Base-by-base conservation (phyloP, 92 coral and sea anemone genomes). In the Porites cylindrica region DNA sequence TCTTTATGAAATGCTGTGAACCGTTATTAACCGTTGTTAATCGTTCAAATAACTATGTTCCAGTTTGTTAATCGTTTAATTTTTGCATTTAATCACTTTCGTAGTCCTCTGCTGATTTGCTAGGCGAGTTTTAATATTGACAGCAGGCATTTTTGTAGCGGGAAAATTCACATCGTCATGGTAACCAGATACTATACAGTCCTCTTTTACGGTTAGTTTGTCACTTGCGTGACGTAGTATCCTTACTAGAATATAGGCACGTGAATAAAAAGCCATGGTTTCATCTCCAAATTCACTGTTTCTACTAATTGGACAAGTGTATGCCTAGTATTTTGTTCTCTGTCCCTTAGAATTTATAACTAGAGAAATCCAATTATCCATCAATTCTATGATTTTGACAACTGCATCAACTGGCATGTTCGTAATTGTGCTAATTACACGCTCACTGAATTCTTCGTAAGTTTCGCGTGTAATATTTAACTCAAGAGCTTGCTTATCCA, bases 271-370 rank as follows among this genome's bases (percentile, higher is more conserved):
- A 66, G 70, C 70, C 76, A 76, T 76, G 81, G 81, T 59, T 62
- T 77, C 53, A 58, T 58, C 81, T 77, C 69, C 53, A 6, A 6
- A 58, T 59, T 77, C 6, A 58, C 26, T 58, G 70, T 77, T 62
- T 77, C 70, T 58, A 17, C 51, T 58, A 77, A 58, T 2, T 20
- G 69, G 69, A 21, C 18, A 58, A 26, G 56, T 43, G 58, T 7
- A 23, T 79, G 13, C 62, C 26, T 65, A 79, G 26, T 79, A 63
- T 65, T 65, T 79, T 38, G 83, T 79, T 79, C 60, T 65, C 26
- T 65, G 83, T 79, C 73, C 83, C 61, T 79, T 79, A 8, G 63
- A 32, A 16, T 6, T 16, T 64, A 75, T 53, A 14, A 75, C 23
- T 75, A 75, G 11, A 75, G 63, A 7, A 51, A 76, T 54, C 7